Conservation (phyloP, 2,113 vertebrate species). For the Semnopithecus entellus region DNA sequence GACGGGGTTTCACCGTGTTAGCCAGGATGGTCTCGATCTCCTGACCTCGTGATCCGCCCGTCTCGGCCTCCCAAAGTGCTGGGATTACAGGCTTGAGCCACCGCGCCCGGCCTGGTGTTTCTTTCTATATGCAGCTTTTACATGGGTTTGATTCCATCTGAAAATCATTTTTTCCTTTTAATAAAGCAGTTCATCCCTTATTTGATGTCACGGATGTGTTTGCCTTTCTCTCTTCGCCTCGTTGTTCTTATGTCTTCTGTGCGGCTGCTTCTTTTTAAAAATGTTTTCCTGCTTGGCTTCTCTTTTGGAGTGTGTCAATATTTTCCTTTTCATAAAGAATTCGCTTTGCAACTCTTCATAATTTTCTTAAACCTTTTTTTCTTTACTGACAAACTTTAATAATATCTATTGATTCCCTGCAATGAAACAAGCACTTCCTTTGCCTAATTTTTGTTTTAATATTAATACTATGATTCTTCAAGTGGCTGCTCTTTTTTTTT, state of each 20-base stretch:
- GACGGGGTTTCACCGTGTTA: no score
- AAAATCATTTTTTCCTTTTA: not conserved
- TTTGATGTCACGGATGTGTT: not conserved
- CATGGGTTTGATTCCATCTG: not conserved
- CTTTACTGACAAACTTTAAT: not conserved
- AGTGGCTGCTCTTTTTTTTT: not conserved
- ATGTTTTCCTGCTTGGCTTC: not conserved
- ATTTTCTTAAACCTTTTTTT: not conserved
- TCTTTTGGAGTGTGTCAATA: not conserved
- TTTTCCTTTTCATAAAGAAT: not conserved
- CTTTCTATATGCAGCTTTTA: not conserved
- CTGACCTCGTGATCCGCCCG: no score
- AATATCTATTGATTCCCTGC: not conserved
- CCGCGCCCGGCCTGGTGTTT: not conserved
- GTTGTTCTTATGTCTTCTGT: not conserved
- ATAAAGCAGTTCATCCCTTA: not conserved
- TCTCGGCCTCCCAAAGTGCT: no score
- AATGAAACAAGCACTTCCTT: not conserved
- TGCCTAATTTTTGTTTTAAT: not conserved
- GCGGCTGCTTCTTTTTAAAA: not conserved
- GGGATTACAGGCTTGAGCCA: no score
- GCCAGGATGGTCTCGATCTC: no score
- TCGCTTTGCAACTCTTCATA: not conserved
- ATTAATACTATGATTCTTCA: not conserved
- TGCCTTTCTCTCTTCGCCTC: not conserved